phyloP scores from a whole-genome alignment of 1,140 invertebrate species.

The Neoseiulus cucumeris region DNA sequence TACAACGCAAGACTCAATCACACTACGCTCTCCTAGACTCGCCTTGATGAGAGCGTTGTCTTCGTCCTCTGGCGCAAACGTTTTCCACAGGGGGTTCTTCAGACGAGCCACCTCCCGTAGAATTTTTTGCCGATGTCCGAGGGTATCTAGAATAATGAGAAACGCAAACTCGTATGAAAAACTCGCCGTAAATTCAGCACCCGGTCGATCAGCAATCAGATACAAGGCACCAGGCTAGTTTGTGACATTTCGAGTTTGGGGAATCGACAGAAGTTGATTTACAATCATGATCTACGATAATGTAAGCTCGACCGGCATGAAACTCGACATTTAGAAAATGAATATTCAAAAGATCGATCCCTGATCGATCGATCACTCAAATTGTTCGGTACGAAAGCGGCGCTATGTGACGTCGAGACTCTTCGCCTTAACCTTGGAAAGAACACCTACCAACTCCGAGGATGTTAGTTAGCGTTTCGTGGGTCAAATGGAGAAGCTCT shows the following conservation, averaged over 20 bases:
- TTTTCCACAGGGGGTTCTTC: constrained; percentile 22
- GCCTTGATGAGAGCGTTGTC: constrained; percentile 18
- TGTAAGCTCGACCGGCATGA: background rate
- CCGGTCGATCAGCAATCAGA: no score
- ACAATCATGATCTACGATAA: background rate
- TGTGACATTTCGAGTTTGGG: no score
- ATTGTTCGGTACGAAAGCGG: no score
- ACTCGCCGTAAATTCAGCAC: background rate
- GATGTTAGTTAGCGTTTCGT: constrained; percentile 32
- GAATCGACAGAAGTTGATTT: constrained; percentile 16
- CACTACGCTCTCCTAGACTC: background rate
- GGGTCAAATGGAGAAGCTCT: constrained; percentile 35
- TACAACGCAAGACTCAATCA: background rate
- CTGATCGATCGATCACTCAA: no score
- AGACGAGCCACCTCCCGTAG: constrained; percentile 22
- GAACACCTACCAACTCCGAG: constrained; percentile 33
- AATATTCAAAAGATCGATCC: no score
- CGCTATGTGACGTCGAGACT: no score
- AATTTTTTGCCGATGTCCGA: constrained; percentile 30
- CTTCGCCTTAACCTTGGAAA: no score
- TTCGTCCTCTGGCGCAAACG: constrained; percentile 15
- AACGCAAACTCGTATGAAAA: background rate
- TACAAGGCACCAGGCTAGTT: no score
- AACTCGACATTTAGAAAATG: background rate
- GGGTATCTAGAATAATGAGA: constrained; percentile 21